Conservation (phyloP, 2,113 vertebrate genomes). For the Microcebus jonahi region DNA sequence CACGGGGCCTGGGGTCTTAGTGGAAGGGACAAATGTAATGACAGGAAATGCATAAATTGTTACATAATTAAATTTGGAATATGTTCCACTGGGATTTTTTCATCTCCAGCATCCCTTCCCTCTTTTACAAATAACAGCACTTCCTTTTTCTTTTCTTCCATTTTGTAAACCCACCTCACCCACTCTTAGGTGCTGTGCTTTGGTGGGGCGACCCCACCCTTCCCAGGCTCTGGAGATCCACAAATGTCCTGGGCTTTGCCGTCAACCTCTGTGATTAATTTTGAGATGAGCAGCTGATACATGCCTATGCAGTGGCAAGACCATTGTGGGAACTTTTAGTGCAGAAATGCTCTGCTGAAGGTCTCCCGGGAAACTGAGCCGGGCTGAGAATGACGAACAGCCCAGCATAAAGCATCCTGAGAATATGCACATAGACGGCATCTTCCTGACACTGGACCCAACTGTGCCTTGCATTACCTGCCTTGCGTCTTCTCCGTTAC, state of each 20-base stretch:
- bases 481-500: neutral
- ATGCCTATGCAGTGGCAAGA: neutral
- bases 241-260: neutral
- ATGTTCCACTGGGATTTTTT: neutral
- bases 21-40: neutral
- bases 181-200: neutral
- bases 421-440: fast-evolving
- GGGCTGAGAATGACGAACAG: neutral
- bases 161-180: neutral
- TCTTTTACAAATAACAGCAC: neutral
- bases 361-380: neutral
- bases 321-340: neutral
- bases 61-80: neutral
- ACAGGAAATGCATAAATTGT: neutral
- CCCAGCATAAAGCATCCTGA: neutral
- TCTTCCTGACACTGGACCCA: neutral
- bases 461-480: fast-evolving
- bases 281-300: neutral
- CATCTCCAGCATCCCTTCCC: fast-evolving
- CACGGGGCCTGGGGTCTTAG: fast-evolving
- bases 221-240: neutral
- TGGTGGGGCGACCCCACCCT: neutral
- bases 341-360: neutral
- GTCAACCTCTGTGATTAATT: neutral
- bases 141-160: neutral